phyloP scores from a whole-genome alignment of 2,888 invertebrate genomes.

The Sesia bembeciformis region DNA sequence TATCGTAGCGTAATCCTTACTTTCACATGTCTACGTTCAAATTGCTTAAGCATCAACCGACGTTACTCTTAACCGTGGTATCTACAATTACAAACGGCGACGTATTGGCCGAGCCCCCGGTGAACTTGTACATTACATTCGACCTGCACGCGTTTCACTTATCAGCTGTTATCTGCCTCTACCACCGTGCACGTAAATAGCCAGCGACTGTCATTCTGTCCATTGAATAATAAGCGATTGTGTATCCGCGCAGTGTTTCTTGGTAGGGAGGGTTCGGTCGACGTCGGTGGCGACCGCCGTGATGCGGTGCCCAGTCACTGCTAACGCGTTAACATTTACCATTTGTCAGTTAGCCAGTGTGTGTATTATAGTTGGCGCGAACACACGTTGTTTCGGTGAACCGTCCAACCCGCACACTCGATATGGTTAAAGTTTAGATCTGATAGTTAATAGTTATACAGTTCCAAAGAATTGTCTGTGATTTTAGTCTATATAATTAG shows the following conservation, averaged over 20 bases:
- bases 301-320: conserved; percentile 31
- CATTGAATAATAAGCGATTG: not conserved
- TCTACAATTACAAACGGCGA: conserved; percentile 20
- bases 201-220: not conserved
- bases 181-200: conserved; percentile 14
- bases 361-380: conserved; percentile 31
- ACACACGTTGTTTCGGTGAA: conserved; percentile 27
- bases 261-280: conserved; percentile 8
- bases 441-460: conserved; percentile 29
- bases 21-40: conserved; percentile 9
- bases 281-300: conserved; percentile 26
- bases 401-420: conserved; percentile 32
- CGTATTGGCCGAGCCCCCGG: conserved; percentile 47
- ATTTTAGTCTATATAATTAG: conserved; percentile 34
- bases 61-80: not conserved
- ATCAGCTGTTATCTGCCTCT: conserved; percentile 34
- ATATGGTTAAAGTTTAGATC: conserved; percentile 44
- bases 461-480: conserved; percentile 59
- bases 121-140: conserved; percentile 31
- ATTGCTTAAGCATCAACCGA: conserved; percentile 12
- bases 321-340: conserved; percentile 3
- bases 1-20: not conserved
- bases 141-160: conserved; percentile 23
- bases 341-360: conserved; percentile 30
- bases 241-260: not conserved